Base-by-base conservation (phyloP, 2,797 vertebrate species). In the Poeciliopsis paucimaculata region DNA sequence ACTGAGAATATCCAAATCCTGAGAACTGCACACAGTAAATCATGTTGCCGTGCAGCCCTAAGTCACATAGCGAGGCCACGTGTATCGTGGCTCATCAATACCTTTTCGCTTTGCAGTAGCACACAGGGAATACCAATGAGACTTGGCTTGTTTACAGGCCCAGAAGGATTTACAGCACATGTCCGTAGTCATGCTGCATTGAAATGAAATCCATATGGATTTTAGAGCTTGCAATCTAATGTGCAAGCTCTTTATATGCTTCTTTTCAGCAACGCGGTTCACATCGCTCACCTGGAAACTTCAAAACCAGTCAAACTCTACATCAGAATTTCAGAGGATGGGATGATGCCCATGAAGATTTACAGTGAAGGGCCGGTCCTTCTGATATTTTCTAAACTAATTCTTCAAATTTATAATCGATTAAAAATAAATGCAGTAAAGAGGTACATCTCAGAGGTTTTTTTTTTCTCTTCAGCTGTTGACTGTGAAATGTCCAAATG, bases 1-100 rank as follows among this genome's bases (percentile, higher is more conserved):
- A 39, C 57, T 53, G 70, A 51, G 79, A 11, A 41, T 73, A 26
- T 18, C 36, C 9, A 0, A 51, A 82, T 46, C 26, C 26, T 75
- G 47, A 77, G 31, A 81, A 10, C 15, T 6, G 70, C 77, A 77
- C 20, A 76, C 72, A 60, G 15, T 82, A 81, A 81, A 11, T 85
- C 73, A 75, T 73, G 62, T 82, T 28, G 45, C 0, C 36, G 26
- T 47, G 66, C 49, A 86, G 39, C 39, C 31, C 45, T 73, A 41
- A 78, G 78, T 90, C 90, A 92, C 78, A n/a, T 43, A 84, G 49
- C 86, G 75, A 91, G 81, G 88, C 87, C 92, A 88, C 66, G 73
- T 90, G 90, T 73, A 13, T 78, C 68, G 60, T 43, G 46, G 71
- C 79, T 88, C 87, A 86, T 94, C 92, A 82, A 92, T 93, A 91